Evolutionary conservation across 2,888 invertebrate genomes (phyloP).

Genomic region (Malthinus flaveolus): DNA sequence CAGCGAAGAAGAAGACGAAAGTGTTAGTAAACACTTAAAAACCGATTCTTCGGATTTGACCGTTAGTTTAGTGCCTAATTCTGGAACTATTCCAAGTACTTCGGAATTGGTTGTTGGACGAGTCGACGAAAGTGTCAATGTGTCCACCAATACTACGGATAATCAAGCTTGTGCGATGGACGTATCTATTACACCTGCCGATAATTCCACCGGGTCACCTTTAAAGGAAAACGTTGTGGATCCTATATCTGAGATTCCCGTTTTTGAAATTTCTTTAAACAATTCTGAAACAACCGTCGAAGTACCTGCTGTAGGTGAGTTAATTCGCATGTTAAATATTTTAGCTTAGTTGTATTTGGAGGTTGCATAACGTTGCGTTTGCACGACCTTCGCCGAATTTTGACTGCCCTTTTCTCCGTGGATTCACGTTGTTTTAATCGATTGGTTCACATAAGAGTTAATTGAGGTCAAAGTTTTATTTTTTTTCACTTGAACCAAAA

Average conservation of each 20-base stretch:
- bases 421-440: too few species aligned
- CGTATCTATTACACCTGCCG: conserved; percentile 6
- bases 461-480: too few species aligned
- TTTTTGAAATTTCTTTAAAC: conserved; percentile 40
- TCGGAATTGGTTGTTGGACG: not conserved
- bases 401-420: too few species aligned
- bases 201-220: not conserved
- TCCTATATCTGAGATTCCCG: conserved; percentile 38
- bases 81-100: not conserved
- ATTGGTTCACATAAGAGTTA: too few species aligned
- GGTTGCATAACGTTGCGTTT: too few species aligned
- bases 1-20: conserved; percentile 20
- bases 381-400: too few species aligned
- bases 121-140: not conserved
- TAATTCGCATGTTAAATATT: not conserved
- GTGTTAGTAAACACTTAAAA: conserved; percentile 29
- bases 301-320: conserved; percentile 8
- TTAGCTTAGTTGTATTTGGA: not conserved
- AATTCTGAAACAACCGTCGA: conserved; percentile 10
- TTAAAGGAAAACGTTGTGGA: conserved; percentile 35
- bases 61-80: conserved; percentile 25
- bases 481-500: too few species aligned
- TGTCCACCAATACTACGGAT: not conserved
- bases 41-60: conserved; percentile 27
- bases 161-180: not conserved